These are phyloP conservation scores for Meriones unguiculatus DNA, from an alignment of 2,113 vertebrate species.

Conservation along the genomic window DNA sequence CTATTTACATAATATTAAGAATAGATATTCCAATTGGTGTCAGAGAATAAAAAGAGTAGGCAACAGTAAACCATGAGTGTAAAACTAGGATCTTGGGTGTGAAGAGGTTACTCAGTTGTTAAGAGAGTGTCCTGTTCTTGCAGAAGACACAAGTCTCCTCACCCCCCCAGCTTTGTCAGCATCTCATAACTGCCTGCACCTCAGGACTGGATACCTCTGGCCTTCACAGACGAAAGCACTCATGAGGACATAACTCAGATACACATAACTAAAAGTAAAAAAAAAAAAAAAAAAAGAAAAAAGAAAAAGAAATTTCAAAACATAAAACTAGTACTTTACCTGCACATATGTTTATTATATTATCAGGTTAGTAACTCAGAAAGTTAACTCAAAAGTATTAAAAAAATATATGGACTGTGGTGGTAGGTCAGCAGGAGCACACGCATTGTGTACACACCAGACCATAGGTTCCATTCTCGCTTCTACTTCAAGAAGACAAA, in stretches of 20 bases:
- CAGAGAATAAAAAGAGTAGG: not conserved
- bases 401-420: not conserved
- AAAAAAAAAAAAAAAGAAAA: not conserved
- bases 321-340: not conserved
- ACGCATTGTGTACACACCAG: not conserved
- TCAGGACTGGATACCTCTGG: fast-evolving
- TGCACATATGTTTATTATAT: not conserved
- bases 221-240: not conserved
- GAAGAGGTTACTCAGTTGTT: not conserved
- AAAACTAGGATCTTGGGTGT: not conserved
- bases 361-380: not conserved
- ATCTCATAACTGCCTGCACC: too few species aligned
- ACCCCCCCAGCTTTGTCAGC: not conserved
- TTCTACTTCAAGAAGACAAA: too few species aligned
- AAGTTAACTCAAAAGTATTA: constrained; percentile 11
- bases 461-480: not conserved
- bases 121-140: not conserved
- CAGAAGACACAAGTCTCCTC: not conserved
- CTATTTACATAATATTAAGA: not conserved
- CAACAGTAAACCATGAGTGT: not conserved
- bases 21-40: not conserved
- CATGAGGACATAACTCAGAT: not conserved
- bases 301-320: not conserved
- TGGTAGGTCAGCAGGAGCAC: not conserved
- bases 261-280: not conserved